Base-by-base conservation (phyloP, 2,888 invertebrate species). In the Dysmachus trigonus region DNA sequence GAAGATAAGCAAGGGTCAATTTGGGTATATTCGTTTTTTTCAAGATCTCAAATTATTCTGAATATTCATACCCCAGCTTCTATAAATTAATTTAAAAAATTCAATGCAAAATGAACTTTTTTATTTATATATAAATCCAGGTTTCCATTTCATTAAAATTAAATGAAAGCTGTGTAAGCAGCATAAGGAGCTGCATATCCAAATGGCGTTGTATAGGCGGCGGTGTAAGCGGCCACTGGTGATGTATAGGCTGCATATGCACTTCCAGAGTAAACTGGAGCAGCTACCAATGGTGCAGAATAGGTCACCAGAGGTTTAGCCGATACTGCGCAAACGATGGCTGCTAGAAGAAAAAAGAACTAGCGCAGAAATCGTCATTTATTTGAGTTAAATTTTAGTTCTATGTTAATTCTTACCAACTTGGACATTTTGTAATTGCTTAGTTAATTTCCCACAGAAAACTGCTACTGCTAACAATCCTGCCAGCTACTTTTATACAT, bases 331-430 rank as follows among this genome's bases (percentile, higher is more conserved):
- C 89, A 87, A 79, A 88, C 81, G 41, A 86, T 2, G 15, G 76
- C 82, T n/a, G 86, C 85, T 1, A 92, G 92, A 10, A 93, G 76
- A n/a, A 86, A 62, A 79, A 86, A 72, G 30, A 86, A 31, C 86
- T 86, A 51, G 4, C 77, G 83, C 5, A 35, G 4, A 38, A 35
- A 79, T 6, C 33, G 15, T 1, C 15, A 18, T n/a, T 47, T 0
- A 47, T 4, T 47, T 47, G 2, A 47, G n/a, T 47, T 47, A 47
- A n/a, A 47, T 47, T 47, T 6, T 62, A 2, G 0, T 1, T 62
- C 22, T 62, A 62, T 6, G 22, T 47, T 1, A n/a, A 62, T 6
- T 33, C 38, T 86, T 86, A 86, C 86, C 79, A 72, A 84, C 77
- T 86, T 86, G 71, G 84, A 74, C 86, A 86, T 86, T 86, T 86